These are phyloP conservation scores for Datnioides undecimradiatus DNA, from an alignment of 2,113 vertebrate genomes.

Conservation along the genomic window DNA sequence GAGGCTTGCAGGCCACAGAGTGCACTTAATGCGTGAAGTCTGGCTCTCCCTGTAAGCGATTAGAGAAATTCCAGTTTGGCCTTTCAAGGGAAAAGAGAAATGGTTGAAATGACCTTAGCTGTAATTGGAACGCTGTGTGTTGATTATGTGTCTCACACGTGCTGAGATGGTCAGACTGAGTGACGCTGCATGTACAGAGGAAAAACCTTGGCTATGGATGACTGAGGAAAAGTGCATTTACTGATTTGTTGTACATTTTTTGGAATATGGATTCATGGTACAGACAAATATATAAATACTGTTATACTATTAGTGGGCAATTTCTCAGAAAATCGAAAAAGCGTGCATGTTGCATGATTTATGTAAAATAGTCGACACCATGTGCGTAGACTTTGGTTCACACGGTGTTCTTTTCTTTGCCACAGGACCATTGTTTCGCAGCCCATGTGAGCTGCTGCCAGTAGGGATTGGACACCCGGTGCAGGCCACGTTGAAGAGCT, in stretches of 20 bases:
- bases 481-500: conserved; percentile 91
- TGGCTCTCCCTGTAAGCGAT: not conserved
- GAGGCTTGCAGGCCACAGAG: not conserved
- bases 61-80: not conserved
- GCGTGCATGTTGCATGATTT: too few relatives aligned
- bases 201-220: not conserved
- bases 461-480: conserved; percentile 92
- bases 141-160: not conserved
- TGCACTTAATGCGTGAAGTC: not conserved
- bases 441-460: conserved; percentile 87
- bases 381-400: not conserved
- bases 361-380: not conserved
- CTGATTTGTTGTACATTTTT: not conserved
- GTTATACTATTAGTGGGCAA: too few relatives aligned
- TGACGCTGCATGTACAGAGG: not conserved
- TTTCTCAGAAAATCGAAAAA: too few relatives aligned
- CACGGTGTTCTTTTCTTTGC: not conserved
- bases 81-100: not conserved
- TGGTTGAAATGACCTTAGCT: not conserved
- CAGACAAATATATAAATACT: too few relatives aligned
- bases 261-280: not conserved
- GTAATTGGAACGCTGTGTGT: not conserved
- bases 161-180: not conserved
- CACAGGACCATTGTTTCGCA: conserved; percentile 86
- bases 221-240: not conserved